Evolutionary conservation across 2,797 vertebrate genomes (phyloP), one percentile per base, ranked within the genome.

Genomic region (Miichthys miiuy): DNA sequence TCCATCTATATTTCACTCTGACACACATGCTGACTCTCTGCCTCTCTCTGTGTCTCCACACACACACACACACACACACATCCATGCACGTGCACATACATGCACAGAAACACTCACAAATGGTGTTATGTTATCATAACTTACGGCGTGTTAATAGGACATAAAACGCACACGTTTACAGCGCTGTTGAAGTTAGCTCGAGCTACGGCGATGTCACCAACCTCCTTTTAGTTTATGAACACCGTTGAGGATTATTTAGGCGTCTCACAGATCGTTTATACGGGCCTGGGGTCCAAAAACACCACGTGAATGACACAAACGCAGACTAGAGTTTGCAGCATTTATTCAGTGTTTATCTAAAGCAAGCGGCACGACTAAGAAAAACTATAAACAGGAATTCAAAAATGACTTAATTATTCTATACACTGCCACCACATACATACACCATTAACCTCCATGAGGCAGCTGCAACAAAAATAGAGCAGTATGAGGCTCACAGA

Each of bases 1-100:
- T 93, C 93, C 93, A 94, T 95, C 93, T 95, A 95, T 95, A 94
- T 95, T 94, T 93, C 93, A 94, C 95, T 96, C 91, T 96, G 94
- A 93, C 95, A 93, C 93, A 90, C 93, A 88, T 91, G 93, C 95
- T 96, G 95, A 95, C 94, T 95, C 91, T 87, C 89, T 87, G 87
- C 91, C 92, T 93, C 88, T 79, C 77, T 82, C 27, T n/a, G 16
- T 47, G 74, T 83, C 85, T 85, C 75, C 63, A 52, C 81, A 63
- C 85, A 70, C 80, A 78, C 34, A 55, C 65, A 47, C 5, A 51
- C 81, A 46, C 80, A 58, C 52, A 54, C 85, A 73, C 79, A 76
- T 27, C 55, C 66, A 47, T 3, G 44, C 47, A 42, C 18, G 67
- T 34, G 60, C 66, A 51, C 44, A 46, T 42, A 64, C 51, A 63